A percentile compares a stretch with the other conserved stretches of the same genome.
phyloP scores from a whole-genome alignment of 2,888 invertebrate species.

The Chelonus formosanus region DNA sequence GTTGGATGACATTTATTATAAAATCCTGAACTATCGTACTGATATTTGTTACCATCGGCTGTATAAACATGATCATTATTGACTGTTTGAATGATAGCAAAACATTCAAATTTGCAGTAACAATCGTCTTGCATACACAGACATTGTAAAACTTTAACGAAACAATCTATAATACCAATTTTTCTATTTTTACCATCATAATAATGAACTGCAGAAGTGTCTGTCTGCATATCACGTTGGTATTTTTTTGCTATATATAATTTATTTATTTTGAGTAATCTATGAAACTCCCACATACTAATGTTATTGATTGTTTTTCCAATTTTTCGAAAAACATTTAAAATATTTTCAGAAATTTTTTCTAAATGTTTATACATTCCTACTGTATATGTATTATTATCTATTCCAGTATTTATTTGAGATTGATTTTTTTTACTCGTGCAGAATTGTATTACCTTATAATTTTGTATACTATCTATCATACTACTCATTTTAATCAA shows the following conservation, averaged over 20 bases:
- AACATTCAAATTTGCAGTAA: no score
- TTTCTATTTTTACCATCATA: no score
- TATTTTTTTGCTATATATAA: conserved; percentile 34
- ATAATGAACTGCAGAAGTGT: no score
- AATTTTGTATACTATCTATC: conserved; percentile 29
- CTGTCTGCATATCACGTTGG: conserved; percentile 25
- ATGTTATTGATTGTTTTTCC: conserved; percentile 16
- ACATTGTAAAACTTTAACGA: no score
- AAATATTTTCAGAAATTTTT: neutral
- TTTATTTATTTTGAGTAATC: conserved; percentile 35
- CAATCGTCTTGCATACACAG: no score
- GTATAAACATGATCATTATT: no score
- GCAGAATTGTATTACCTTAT: conserved; percentile 33
- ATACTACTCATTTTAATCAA: conserved; percentile 22
- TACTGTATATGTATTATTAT: conserved; percentile 7
- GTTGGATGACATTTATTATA: no score
- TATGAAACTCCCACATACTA: conserved; percentile 31
- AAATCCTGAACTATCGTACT: no score
- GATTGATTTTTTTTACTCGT: conserved; percentile 33
- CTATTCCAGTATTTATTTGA: conserved; percentile 26
- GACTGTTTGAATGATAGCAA: no score
- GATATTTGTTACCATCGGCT: no score
- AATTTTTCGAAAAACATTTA: conserved; percentile 13
- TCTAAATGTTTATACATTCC: conserved; percentile 32
- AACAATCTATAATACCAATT: no score